Evolutionary conservation across 2,888 invertebrate species (phyloP), one percentile per base, ranked within the genome.

Genomic region (Platypus cylindrus): DNA sequence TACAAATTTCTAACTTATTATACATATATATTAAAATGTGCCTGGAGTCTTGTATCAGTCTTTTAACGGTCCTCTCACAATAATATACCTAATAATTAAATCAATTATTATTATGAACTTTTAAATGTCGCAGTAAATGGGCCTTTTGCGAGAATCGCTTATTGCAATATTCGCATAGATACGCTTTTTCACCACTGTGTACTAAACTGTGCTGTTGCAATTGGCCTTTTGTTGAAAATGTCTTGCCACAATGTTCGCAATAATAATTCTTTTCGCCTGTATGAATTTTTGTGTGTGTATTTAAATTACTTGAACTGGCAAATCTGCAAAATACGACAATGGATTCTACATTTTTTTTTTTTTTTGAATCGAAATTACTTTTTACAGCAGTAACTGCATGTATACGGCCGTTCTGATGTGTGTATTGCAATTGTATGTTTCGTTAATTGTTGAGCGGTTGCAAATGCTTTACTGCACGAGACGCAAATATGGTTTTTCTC

Each of bases 401-500:
- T 58, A 34, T 62, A 63, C 1, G 63, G 63, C 34, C 62, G 41
- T 39, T 63, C 62, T 2, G 58, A 58, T 7, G 62, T 63, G 39
- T 63, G 63, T 37, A 56, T 55, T 1, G 59, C 60, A 31, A 62
- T 62, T 1, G 61, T 61, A 42, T 63, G 63, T 46, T 63, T 63
- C 1, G 60, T 60, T 26, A 63, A 43, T 41, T 63, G 62, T 44
- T 63, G 63, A 2, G 62, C 59, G 3, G 63, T 63, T 0, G 62
- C 59, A 46, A 63, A 63, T 3, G 60, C 60, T 47, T 63, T 63
- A 31, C 45, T 54, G 37, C 63, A 63, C 7, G 57, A 56, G 2
- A 56, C 52, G 45, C 63, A 63, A n/a, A 60, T 47, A 41, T 63
- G 62, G 38, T 62, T 62, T 41, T 62, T 63, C 38, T 63, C 62